Base-by-base conservation (phyloP, 2,113 vertebrate genomes). In the Melanotaenia duboulayi region DNA sequence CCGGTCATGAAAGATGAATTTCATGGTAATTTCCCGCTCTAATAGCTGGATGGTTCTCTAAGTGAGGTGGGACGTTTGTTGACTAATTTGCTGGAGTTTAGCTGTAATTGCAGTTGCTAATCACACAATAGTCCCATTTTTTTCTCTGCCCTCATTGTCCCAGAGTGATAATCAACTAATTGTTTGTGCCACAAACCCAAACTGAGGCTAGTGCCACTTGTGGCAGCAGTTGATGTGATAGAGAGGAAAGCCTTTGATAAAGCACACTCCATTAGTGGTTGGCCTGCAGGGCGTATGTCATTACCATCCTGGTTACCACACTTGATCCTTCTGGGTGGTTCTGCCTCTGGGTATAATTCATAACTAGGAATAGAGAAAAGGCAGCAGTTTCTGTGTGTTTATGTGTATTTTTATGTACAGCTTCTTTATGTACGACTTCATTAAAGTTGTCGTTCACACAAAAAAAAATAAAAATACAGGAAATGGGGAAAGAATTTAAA, bases 101-200 rank as follows among this genome's bases (percentile, higher is more conserved):
- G 39, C 28, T 39, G 19, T 64, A 24, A 68, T 76, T 83, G 69
- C 61, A 62, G 23, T 44, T 20, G 14, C 65, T 61, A 12, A 22
- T 42, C 39, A 50, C 40, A 84, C 84, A 89, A 60, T 22, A 39
- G 16, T 32, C 39, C 11, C 50, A 2, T 14, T 50, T 22, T 64
- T 40, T 56, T 44, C 1, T n/a, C 40, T 4, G 22, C 7, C 28
- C 39, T 64, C 65, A 22, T 62, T 39, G 23, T 44, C 32, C 56
- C 28, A 7, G 14, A 11, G 52, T 40, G 75, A 65, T 64, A 51
- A 77, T 82, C 63, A 77, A 42, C 49, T 28, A 32, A 37, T 50
- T 84, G 82, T 87, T 65, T 74, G 75, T 74, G 59, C 39, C 19
- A 6, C 32, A 39, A 58, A 74, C 59, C 74, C 44, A 39, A 48